Percentiles rank a stretch among this genome's conserved stretches.
phyloP scores from a whole-genome alignment of 1,140 invertebrate genomes.

The Drosophila melanogaster region DNA sequence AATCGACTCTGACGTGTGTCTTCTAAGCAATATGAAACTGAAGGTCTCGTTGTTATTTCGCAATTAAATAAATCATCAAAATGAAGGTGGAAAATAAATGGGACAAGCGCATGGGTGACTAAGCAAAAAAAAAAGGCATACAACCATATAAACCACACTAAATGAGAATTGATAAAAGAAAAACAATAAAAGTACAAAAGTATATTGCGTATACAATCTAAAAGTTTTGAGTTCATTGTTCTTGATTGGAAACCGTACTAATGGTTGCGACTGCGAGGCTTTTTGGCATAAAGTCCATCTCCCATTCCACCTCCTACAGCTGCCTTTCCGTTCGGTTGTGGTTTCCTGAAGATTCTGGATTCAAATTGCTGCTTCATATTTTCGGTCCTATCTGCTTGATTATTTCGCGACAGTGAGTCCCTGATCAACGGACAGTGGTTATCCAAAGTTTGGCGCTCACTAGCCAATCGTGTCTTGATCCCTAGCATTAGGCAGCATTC shows the following conservation, averaged over 20 bases:
- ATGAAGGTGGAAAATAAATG: not conserved
- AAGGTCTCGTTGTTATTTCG: conserved; percentile 3
- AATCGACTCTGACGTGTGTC: not conserved
- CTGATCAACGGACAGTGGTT: not conserved
- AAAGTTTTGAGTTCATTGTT: not conserved
- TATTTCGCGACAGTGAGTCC: not conserved
- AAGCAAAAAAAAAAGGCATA: not conserved
- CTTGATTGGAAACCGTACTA: not conserved
- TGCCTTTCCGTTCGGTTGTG: too few relatives aligned
- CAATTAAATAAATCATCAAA: conserved; percentile 4
- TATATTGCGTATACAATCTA: not conserved
- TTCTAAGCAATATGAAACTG: not conserved
- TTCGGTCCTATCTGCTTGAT: too few relatives aligned
- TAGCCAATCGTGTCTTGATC: conserved; percentile 4
- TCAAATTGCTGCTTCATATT: too few relatives aligned
- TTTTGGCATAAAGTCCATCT: not conserved
- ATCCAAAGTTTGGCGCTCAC: not conserved
- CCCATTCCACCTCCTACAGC: too few relatives aligned
- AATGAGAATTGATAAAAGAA: not conserved
- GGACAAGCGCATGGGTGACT: not conserved
- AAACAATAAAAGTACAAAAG: not conserved
- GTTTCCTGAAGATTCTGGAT: too few relatives aligned
- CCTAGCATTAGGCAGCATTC: not conserved
- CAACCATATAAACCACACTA: not conserved
- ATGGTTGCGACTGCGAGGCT: not conserved